A percentile compares a stretch with the other conserved stretches of the same genome.
These are phyloP conservation scores for Papilio glaucus DNA, from an alignment of 1,140 invertebrate genomes.

Conservation along the genomic window DNA sequence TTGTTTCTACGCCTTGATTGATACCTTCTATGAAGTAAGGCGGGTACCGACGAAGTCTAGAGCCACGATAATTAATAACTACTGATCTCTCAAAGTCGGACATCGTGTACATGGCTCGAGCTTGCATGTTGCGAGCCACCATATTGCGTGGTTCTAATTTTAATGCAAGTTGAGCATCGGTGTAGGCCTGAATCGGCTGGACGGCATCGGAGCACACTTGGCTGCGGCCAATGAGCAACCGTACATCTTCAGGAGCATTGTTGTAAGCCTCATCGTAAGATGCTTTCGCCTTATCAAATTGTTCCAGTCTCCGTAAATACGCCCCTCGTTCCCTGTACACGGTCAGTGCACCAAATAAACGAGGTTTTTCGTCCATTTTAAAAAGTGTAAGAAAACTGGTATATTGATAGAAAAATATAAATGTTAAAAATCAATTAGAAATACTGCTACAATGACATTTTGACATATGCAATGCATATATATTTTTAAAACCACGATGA, in stretches of 20 bases:
- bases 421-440: background rate
- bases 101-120: slow-evolving; percentile 82
- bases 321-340: slow-evolving; percentile 82
- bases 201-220: slow-evolving; percentile 80
- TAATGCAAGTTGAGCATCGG: slow-evolving; percentile 81
- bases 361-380: slow-evolving; percentile 72
- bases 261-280: slow-evolving; percentile 81
- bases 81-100: slow-evolving; percentile 84
- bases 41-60: slow-evolving; percentile 78
- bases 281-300: slow-evolving; percentile 79
- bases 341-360: slow-evolving; percentile 81
- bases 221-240: slow-evolving; percentile 78
- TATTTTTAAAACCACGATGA: background rate
- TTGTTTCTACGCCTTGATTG: slow-evolving; percentile 78
- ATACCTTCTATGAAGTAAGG: slow-evolving; percentile 83
- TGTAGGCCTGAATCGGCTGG: slow-evolving; percentile 78
- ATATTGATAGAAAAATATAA: slow-evolving; percentile 43
- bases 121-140: slow-evolving; percentile 79
- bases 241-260: slow-evolving; percentile 76
- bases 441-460: slow-evolving; percentile 4
- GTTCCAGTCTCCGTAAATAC: slow-evolving; percentile 77
- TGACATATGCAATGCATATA: background rate
- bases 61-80: slow-evolving; percentile 79
- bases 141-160: slow-evolving; percentile 77
- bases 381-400: slow-evolving; percentile 68